Base-by-base conservation (phyloP, 2,113 vertebrate species). In the Campylomormyrus numenius region DNA sequence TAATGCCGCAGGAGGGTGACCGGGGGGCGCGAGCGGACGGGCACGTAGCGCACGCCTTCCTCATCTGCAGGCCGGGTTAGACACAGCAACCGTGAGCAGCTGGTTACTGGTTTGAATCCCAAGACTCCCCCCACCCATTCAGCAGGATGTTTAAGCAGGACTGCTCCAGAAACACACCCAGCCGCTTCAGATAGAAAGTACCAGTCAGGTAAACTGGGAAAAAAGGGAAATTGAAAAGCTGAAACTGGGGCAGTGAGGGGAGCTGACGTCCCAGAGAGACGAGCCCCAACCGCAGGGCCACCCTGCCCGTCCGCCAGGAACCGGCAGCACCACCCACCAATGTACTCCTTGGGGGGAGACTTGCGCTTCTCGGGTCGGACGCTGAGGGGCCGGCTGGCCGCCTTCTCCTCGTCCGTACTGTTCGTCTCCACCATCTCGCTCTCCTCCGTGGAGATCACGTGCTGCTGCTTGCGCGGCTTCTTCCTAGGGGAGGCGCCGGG, bases 401-500 rank as follows among this genome's bases (percentile, higher is more conserved):
- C 95, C 92, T 97, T 98, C 92, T 99, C 98, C 46, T 99, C 98
- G 1, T 99, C 98, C 0, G 98, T 99, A 94, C 98, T 99, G 93
- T 99, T 99, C 10, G 98, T 97, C 95, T 99, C 98, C 95, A 99
- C 97, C 98, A 99, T 99, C 90, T 99, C 98, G 0, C 97, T 98
- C 93, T 99, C 98, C 93, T 99, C 98, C 0, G 98, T 99, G 19
- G 98, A 99, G 92, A 99, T 99, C 52, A 99, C 95, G 0, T 99
- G 98, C 94, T 99, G 98, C 93, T 99, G 98, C 93, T 99, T 99
- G 84, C 98, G 97, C 52, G 98, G 98, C 91, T 99, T 99, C 92
- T 99, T 99, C 91, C 98, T 96, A 0, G 98, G 98, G 0, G 98
- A 99, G 87, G 98, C 98, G 90, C 98, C 98, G 0, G 98, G 97